Percentiles rank a stretch among this genome's conserved stretches.
phyloP scores from a whole-genome alignment of 2,113 vertebrate species.

The Synodontis membranacea region DNA sequence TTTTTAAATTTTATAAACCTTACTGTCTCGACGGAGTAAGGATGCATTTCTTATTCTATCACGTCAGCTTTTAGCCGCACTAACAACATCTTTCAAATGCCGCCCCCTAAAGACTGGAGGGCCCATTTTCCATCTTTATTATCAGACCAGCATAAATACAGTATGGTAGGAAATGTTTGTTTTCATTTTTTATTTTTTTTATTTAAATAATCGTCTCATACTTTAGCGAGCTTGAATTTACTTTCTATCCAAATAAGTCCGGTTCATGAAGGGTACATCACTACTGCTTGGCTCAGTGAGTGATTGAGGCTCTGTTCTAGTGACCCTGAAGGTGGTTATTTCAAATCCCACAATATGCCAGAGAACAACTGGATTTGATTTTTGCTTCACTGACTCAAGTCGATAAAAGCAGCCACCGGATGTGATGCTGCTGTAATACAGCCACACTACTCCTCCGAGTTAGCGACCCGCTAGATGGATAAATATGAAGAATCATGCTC shows the following conservation, averaged over 20 bases:
- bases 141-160: background rate
- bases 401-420: background rate
- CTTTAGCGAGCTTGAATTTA: background rate
- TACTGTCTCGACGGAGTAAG: background rate
- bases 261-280: background rate
- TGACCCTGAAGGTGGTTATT: background rate
- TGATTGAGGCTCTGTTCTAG: background rate
- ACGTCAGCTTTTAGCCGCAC: background rate
- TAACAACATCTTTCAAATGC: background rate
- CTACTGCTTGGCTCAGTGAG: background rate
- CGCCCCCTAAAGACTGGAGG: background rate
- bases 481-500: background rate
- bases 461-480: background rate
- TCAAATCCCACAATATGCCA: background rate
- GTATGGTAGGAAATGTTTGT: background rate
- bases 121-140: background rate
- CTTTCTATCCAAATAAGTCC: background rate
- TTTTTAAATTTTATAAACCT: background rate
- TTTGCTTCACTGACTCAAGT: background rate
- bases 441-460: background rate
- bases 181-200: background rate
- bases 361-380: background rate
- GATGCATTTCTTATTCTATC: background rate
- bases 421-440: slow-evolving; percentile 1
- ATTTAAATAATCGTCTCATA: background rate